Base-by-base conservation (phyloP, 2,113 vertebrate species). In the Bagarius yarrelli region DNA sequence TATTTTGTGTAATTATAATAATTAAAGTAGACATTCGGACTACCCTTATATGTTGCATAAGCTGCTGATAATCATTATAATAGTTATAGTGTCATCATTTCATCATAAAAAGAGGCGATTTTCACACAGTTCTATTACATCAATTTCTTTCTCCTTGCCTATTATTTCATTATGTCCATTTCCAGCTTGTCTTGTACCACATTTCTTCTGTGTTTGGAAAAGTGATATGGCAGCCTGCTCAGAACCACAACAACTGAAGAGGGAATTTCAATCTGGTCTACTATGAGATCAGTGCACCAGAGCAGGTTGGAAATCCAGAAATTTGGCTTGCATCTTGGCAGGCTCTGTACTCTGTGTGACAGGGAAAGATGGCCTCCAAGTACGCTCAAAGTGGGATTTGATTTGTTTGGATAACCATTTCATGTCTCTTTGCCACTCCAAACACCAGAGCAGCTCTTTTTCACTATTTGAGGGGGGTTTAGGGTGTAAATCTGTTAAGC, bases 361-460 rank as follows among this genome's bases (percentile, higher is more conserved):
- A 11, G n/a, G 11, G 16, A 52, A 25, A 53, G 69, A 53, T 30
- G 47, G 69, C 69, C 16, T 72, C 69, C 69, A 72, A 52, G 25
- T 52, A 4, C 11, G 16, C 50, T 53, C 47, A 72, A 53, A 53
- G 16, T 72, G 69, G 47, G 18, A 30, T 53, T 71, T 52, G n/a
- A 70, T 71, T 71, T 53, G 8, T 71, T 71, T 52, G 47, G 47
- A 71, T 71, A 71, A 52, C 44, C n/a, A 52, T 30, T 18, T 52
- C 25, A 30, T 12, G 44, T 53, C 18, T 72, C 15, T 72, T 52
- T 71, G 16, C n/a, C 25, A 6, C 9, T 9, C 25, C n/a, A 53
- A 47, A 4, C 47, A 53, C 40, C 16, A 71, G 44, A 30, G n/a
- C 44, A 27, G 4, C 6, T 19, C 44, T 27, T 47, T 47, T 71